phyloP scores from a whole-genome alignment of 2,797 vertebrate genomes.

The Gymnothorax javanicus region DNA sequence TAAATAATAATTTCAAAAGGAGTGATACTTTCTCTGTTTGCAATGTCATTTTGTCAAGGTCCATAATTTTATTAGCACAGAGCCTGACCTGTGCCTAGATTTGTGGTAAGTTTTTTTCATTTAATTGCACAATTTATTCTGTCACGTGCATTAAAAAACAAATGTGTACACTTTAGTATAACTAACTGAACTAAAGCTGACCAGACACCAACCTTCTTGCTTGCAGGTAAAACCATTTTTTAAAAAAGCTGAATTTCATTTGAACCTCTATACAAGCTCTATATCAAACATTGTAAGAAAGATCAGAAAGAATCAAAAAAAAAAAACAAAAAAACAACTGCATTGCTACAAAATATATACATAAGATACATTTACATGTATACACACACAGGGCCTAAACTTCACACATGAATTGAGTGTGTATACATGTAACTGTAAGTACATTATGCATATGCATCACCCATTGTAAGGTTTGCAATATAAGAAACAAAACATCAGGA shows the following conservation, averaged over 20 bases:
- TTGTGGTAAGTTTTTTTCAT: neutral
- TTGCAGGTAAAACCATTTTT: slow-evolving; percentile 51
- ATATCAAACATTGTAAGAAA: slow-evolving; percentile 8
- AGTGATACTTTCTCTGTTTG: neutral
- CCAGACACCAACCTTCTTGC: slow-evolving; percentile 32
- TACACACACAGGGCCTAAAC: slow-evolving; percentile 31
- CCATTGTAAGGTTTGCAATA: neutral
- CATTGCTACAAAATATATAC: slow-evolving; percentile 74
- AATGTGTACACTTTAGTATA: neutral
- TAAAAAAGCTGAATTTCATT: slow-evolving; percentile 43
- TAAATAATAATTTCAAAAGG: neutral
- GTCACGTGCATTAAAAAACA: slow-evolving; percentile 1
- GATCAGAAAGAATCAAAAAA: neutral
- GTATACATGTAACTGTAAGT: slow-evolving; percentile 69
- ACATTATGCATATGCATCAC: slow-evolving; percentile 67
- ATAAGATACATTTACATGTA: slow-evolving; percentile 71
- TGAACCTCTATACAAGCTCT: neutral
- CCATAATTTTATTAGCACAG: no score
- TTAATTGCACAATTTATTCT: neutral
- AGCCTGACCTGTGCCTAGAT: neutral
- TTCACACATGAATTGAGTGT: slow-evolving; percentile 57
- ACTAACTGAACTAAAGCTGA: neutral
- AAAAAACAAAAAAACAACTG: slow-evolving; percentile 13
- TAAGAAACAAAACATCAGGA: neutral
- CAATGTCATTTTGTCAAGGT: neutral